Conservation (phyloP, 2,888 invertebrate species). For the Ferdinandea cuprea region DNA sequence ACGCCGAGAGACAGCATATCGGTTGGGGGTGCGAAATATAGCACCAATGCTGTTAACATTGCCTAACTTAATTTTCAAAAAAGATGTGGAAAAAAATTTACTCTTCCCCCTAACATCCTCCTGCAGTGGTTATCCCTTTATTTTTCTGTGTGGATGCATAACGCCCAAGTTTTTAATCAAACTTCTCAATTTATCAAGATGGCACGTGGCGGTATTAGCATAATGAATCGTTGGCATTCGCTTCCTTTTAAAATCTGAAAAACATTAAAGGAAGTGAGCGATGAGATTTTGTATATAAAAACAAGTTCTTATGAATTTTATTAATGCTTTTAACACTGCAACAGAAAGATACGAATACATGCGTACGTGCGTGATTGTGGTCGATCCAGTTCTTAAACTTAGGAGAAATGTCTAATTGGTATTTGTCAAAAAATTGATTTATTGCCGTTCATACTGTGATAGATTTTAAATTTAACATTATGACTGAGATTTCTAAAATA, state of each 20-base stretch:
- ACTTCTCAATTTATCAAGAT: constrained; percentile 77
- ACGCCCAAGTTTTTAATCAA: constrained; percentile 76
- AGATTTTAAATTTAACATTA: too few species aligned
- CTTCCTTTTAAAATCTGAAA: constrained; percentile 67
- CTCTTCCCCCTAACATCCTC: constrained; percentile 32
- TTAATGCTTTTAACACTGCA: constrained; percentile 5
- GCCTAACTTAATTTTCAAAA: constrained; percentile 45
- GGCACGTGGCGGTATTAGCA: constrained; percentile 77
- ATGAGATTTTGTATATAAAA: constrained; percentile 56
- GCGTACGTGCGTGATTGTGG: constrained; percentile 48
- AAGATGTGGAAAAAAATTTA: constrained; percentile 37
- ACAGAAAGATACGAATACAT: constrained; percentile 4
- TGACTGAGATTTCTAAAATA: too few species aligned
- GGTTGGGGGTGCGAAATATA: constrained; percentile 67
- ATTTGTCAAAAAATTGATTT: constrained; percentile 61
- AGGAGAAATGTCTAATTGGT: constrained; percentile 25
- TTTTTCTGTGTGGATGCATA: constrained; percentile 61
- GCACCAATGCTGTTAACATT: constrained; percentile 69
- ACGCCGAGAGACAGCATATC: constrained; percentile 12
- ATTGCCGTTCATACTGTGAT: neutral
- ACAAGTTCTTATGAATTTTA: constrained; percentile 31
- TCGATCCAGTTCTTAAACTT: constrained; percentile 5
- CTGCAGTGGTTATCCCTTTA: constrained; percentile 64
- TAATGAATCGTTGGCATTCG: constrained; percentile 76
- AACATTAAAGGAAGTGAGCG: constrained; percentile 64